Base-by-base conservation (phyloP, 2,888 invertebrate genomes). In the Sylvicola fuscatus region DNA sequence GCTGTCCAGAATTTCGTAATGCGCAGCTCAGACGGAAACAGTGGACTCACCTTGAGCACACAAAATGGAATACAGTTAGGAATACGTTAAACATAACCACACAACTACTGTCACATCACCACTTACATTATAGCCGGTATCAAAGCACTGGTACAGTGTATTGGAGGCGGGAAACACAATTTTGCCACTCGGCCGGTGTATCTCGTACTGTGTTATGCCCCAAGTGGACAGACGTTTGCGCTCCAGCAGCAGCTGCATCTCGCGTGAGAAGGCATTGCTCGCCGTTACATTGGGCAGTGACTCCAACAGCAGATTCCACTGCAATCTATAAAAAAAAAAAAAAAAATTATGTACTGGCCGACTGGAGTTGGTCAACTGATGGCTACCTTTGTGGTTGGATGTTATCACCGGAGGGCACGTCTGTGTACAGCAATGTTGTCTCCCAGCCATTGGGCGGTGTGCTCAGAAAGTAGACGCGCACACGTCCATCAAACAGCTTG, bases 121-220 rank as follows among this genome's bases (percentile, higher is more conserved):
- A 51, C 58, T 62, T 58, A 77, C 76, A 58, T 68, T 66, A 47
- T 68, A 72, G 40, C 74, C 75, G 44, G 69, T 70, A 52, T 84
- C 82, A 37, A 72, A 59, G 50, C 89, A 90, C 37, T 84, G 80
- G 56, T 83, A 93, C 41, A 95, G 64, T 40, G 81, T 80, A 37
- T 86, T 82, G 0, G 82, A 78, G 39, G 89, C 84, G 11, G 92
- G 86, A 58, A 93, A 93, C 39, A 93, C 75, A 45, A 95, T 75
- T 48, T 81, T 74, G 16, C 89, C 89, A 15, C 78, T 75, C 6
- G 65, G 66, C 26, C 72, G 68, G 47, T 90, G 83, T 35, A 90
- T 65, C 54, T 92, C 89, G 50, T 92, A 95, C 0, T 86, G 83
- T 1, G 89, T 89, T 38, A 95, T 92, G 14, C 95, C 90, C 78